Percentiles rank a stretch among this genome's conserved stretches.
These are phyloP conservation scores for Periplaneta americana DNA, from an alignment of 1,140 invertebrate genomes.

Conservation along the genomic window DNA sequence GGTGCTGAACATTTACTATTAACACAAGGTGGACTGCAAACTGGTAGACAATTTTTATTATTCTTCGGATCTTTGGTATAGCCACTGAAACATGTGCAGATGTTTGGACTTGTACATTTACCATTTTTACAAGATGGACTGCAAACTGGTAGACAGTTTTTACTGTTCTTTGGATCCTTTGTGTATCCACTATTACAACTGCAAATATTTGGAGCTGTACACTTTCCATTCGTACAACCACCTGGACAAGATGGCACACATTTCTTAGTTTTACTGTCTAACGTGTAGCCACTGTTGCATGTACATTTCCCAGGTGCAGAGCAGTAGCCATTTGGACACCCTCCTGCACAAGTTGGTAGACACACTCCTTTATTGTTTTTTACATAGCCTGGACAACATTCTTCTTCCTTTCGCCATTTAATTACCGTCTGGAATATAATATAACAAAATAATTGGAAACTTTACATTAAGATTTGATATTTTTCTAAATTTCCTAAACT, in stretches of 20 bases:
- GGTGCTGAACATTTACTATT: constrained; percentile 39
- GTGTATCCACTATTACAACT: constrained; percentile 22
- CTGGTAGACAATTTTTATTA: too few species aligned
- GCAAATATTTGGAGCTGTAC: constrained; percentile 32
- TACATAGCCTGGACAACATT: too few species aligned
- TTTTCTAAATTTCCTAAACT: too few species aligned
- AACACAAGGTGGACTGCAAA: too few species aligned
- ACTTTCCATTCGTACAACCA: constrained; percentile 38
- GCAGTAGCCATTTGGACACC: constrained; percentile 52
- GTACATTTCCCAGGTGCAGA: constrained; percentile 47
- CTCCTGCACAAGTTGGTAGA: constrained; percentile 48
- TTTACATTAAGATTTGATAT: too few species aligned
- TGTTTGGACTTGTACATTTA: constrained; percentile 35
- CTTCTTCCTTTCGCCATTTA: too few species aligned
- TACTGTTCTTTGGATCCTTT: neutral
- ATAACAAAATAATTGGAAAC: too few species aligned
- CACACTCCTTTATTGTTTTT: constrained; percentile 43
- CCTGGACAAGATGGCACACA: constrained; percentile 30
- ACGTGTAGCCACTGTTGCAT: too few species aligned
- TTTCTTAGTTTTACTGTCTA: too few species aligned
- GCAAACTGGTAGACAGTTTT: constrained; percentile 3
- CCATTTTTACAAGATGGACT: constrained; percentile 23
- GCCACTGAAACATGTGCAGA: constrained; percentile 52
- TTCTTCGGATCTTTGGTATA: constrained; percentile 28
- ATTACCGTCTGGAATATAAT: too few species aligned